Evolutionary conservation across 2,888 invertebrate genomes (phyloP), one percentile per base, ranked within the genome.

Genomic region (Germaria angustata): DNA sequence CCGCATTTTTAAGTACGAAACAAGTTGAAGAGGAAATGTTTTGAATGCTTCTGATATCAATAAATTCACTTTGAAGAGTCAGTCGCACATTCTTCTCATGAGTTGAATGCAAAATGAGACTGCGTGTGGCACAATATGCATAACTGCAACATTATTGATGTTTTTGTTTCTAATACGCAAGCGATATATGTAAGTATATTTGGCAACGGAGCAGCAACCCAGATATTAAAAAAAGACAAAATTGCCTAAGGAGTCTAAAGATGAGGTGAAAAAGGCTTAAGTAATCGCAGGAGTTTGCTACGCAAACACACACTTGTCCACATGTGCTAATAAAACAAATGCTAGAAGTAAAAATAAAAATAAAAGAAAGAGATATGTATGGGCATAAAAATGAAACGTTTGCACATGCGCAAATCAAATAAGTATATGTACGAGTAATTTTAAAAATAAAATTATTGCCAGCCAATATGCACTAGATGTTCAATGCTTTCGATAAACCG

Each of bases 401-500:
- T 75, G 57, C 75, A 57, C 66, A 75, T 75, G 75, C 46, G 66
- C 61, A 63, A 61, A 53, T 59, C 49, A 68, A 61, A 49, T 17
- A 80, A n/a, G n/a, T n/a, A n/a, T n/a, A n/a, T n/a, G n/a, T n/a
- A n/a, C n/a, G n/a, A n/a, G n/a, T 22, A 63, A 41, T 57, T 46
- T 49, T 32, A n/a, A 39, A 39, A 36, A 77, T 28, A 71, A 71
- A 80, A 71, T 59, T 66, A 61, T 81, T 59, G 59, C 44, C 51
- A 41, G 9, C n/a, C n/a, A 7, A n/a, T 17, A 15, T 32, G 32
- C 32, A 53, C 15, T 53, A 24, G 24, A 24, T 57, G 55, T 80
- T 84, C 59, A 63, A 86, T 88, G 89, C 88, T 89, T 89, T 89
- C 88, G 89, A 89, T 89, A 89, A 89, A 87, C 87, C 89, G 88